These are phyloP conservation scores for Therioaphis trifolii DNA, from an alignment of 2,888 invertebrate species.

Conservation along the genomic window DNA sequence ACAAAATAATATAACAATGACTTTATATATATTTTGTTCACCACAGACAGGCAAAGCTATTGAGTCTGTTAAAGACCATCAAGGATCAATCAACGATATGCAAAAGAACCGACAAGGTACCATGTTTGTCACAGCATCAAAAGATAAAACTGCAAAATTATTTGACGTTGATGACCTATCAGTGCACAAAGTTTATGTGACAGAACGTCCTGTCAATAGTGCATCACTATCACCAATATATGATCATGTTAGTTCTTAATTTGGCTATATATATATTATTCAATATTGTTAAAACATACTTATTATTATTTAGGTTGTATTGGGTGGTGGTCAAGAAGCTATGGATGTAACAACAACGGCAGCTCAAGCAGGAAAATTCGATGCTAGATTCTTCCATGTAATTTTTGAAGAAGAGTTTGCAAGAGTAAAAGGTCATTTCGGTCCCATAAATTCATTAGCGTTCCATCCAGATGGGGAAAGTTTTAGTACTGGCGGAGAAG, in stretches of 20 bases:
- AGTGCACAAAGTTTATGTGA: slow-evolving; percentile 93
- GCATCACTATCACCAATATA: slow-evolving; percentile 95
- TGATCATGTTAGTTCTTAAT: slow-evolving; percentile 80
- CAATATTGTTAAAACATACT: neutral
- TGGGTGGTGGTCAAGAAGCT: slow-evolving; percentile 99
- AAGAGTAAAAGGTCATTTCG: slow-evolving; percentile 98
- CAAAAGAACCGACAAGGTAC: slow-evolving; percentile 92
- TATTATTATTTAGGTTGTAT: slow-evolving; percentile 75
- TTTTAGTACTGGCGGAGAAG: slow-evolving; percentile 97
- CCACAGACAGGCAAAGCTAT: slow-evolving; percentile 83
- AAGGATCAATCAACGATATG: slow-evolving; percentile 92
- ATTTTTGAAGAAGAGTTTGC: slow-evolving; percentile 98
- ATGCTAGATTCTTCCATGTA: slow-evolving; percentile 92
- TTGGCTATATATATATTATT: neutral
- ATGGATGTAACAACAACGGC: slow-evolving; percentile 98
- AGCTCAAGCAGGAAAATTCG: slow-evolving; percentile 94
- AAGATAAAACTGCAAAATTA: slow-evolving; percentile 94
- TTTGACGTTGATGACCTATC: slow-evolving; percentile 90
- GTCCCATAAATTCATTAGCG: slow-evolving; percentile 97
- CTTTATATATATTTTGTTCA: neutral
- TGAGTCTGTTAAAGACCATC: slow-evolving; percentile 84
- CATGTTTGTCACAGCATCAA: slow-evolving; percentile 97
- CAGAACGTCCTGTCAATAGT: slow-evolving; percentile 97
- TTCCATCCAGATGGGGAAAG: slow-evolving; percentile 98
- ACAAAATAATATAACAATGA: no score